Evolutionary conservation across 2,797 vertebrate genomes (phyloP).

Genomic region (Serranus cabrilla): DNA sequence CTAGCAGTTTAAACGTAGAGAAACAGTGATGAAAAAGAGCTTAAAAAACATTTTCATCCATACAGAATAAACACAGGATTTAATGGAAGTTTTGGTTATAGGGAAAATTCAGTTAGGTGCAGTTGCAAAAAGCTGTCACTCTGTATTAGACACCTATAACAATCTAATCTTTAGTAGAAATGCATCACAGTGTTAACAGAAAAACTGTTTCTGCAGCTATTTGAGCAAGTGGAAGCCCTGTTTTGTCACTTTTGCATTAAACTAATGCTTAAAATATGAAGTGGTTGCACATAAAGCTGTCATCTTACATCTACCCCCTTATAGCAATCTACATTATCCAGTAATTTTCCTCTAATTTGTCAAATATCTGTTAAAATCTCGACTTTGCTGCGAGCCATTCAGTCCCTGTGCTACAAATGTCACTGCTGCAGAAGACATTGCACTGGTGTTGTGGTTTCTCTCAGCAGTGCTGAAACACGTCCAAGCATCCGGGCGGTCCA

Average conservation of each 20-base stretch:
- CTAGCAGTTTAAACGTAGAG: background rate
- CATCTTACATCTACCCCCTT: background rate
- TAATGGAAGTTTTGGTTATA: background rate
- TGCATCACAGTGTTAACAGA: background rate
- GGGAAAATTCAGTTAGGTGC: background rate
- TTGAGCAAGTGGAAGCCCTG: background rate
- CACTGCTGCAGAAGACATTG: slow-evolving; percentile 69
- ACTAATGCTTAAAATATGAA: background rate
- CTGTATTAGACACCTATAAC: background rate
- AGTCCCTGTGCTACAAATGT: slow-evolving; percentile 56
- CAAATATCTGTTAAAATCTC: slow-evolving; percentile 25
- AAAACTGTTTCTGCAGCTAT: background rate
- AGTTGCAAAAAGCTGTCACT: background rate
- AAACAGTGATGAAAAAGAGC: background rate
- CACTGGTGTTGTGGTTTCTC: slow-evolving; percentile 80
- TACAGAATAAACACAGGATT: background rate
- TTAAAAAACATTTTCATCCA: background rate
- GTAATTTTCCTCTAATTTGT: background rate
- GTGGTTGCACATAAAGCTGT: background rate
- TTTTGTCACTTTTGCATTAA: background rate
- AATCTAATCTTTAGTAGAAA: background rate
- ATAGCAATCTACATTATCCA: background rate
- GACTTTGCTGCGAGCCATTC: slow-evolving; percentile 5
- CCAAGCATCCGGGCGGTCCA: slow-evolving; percentile 88
- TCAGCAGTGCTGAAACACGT: slow-evolving; percentile 84